Evolutionary conservation across 2,888 invertebrate genomes (phyloP).

Genomic region (Trissolcus brochymenae): DNA sequence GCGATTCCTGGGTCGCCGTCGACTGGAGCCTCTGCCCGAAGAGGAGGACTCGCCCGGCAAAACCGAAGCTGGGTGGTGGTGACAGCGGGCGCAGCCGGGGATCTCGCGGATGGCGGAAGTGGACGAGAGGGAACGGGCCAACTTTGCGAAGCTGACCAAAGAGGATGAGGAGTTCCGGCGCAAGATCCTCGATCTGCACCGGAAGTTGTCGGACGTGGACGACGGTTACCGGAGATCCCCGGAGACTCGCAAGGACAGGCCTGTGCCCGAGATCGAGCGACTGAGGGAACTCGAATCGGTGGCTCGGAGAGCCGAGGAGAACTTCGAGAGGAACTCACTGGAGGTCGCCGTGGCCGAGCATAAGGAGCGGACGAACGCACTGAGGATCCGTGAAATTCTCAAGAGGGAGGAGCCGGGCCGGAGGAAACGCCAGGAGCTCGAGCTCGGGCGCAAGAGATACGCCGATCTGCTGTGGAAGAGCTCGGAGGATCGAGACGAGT

Average conservation of each 20-base stretch:
- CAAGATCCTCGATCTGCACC: constrained; percentile 72
- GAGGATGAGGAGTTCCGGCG: constrained; percentile 74
- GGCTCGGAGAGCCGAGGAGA: constrained; percentile 54
- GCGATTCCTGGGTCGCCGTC: constrained; percentile 80
- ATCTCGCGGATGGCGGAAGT: constrained; percentile 60
- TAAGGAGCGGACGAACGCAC: constrained; percentile 40
- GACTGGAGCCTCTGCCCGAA: constrained; percentile 89
- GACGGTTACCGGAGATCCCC: constrained; percentile 39
- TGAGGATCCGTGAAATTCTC: constrained; percentile 39
- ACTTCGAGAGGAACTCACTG: constrained; percentile 59
- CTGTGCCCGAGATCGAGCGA: constrained; percentile 10
- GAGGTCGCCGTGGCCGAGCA: constrained; percentile 58
- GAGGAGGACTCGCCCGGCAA: constrained; percentile 83
- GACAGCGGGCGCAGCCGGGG: constrained; percentile 73
- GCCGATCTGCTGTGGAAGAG: constrained; percentile 65
- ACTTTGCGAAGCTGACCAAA: constrained; percentile 68
- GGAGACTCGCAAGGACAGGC: neutral
- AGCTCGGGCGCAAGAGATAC: constrained; percentile 62
- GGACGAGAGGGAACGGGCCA: constrained; percentile 65
- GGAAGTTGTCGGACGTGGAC: constrained; percentile 68
- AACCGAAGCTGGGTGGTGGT: constrained; percentile 74
- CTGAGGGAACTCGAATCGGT: constrained; percentile 22
- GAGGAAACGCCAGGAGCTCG: constrained; percentile 59
- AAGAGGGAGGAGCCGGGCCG: constrained; percentile 29
- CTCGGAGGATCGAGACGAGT: constrained; percentile 62